Percentiles rank a stretch among this genome's conserved stretches.
Evolutionary conservation across 2,797 vertebrate genomes (phyloP).

Genomic region (Sebastes kiyomatsui): DNA sequence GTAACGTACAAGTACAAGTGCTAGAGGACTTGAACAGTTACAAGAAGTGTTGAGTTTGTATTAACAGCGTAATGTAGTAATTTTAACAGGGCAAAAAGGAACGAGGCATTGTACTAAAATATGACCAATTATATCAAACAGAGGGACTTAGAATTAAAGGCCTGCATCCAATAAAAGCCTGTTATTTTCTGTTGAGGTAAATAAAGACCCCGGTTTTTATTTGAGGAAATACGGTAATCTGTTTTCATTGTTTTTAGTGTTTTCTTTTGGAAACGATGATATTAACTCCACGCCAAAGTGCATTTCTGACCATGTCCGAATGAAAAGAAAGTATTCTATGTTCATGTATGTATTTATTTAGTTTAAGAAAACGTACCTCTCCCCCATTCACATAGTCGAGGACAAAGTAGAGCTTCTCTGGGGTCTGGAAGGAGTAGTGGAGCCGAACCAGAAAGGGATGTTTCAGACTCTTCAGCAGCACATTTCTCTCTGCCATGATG

Average conservation of each 20-base stretch:
- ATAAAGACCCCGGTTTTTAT: neutral
- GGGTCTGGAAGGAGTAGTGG: conserved; percentile 96
- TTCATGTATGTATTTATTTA: neutral
- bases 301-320: neutral
- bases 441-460: conserved; percentile 96
- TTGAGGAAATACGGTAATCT: neutral
- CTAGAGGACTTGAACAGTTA: neutral
- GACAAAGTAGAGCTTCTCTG: conserved; percentile 98
- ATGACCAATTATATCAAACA: neutral
- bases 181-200: neutral
- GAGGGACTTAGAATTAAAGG: neutral
- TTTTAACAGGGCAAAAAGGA: neutral
- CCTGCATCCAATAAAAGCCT: neutral
- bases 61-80: neutral
- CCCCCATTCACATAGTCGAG: conserved; percentile 97
- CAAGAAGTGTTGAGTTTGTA: neutral
- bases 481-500: conserved; percentile 97
- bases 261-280: neutral
- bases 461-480: conserved; percentile 94
- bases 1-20: neutral
- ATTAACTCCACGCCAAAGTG: neutral
- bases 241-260: neutral
- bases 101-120: neutral
- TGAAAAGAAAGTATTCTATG: neutral
- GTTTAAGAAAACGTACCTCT: conserved; percentile 82